phyloP scores from a whole-genome alignment of 2,113 vertebrate genomes.

The Periophthalmus modestus region DNA sequence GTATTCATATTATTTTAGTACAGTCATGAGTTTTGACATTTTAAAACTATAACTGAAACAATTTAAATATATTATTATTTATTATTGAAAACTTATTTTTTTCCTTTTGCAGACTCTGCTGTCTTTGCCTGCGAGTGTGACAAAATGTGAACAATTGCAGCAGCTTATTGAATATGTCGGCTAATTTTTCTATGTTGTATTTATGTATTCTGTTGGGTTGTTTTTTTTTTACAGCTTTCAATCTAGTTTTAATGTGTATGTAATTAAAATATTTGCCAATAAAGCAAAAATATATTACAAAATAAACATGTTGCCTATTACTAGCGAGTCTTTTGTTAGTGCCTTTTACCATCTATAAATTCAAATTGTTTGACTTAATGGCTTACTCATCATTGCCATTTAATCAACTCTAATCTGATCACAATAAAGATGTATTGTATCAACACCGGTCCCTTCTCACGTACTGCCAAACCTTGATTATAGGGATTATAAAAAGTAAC shows the following conservation, averaged over 20 bases:
- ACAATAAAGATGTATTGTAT: background rate
- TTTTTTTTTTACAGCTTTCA: background rate
- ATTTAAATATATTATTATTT: background rate
- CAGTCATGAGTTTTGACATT: too few species aligned
- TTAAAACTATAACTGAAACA: background rate
- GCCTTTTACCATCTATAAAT: background rate
- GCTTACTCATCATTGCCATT: background rate
- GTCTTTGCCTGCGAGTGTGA: conserved; percentile 68
- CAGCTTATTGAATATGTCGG: conserved; percentile 71
- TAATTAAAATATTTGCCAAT: background rate
- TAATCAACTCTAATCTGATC: background rate
- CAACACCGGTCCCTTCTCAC: background rate
- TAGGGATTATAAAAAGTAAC: background rate
- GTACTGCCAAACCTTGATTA: background rate
- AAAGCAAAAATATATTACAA: too few species aligned
- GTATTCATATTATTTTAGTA: too few species aligned
- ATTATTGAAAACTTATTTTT: background rate
- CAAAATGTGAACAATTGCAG: conserved; percentile 64
- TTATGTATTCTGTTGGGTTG: conserved; percentile 14
- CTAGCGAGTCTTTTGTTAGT: background rate
- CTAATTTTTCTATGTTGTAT: conserved; percentile 32
- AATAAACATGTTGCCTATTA: background rate
- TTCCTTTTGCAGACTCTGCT: conserved; percentile 64
- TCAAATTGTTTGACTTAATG: background rate
- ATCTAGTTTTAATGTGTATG: background rate